Base-by-base conservation (phyloP, 2,113 vertebrate genomes). In the Bubo scandiacus region DNA sequence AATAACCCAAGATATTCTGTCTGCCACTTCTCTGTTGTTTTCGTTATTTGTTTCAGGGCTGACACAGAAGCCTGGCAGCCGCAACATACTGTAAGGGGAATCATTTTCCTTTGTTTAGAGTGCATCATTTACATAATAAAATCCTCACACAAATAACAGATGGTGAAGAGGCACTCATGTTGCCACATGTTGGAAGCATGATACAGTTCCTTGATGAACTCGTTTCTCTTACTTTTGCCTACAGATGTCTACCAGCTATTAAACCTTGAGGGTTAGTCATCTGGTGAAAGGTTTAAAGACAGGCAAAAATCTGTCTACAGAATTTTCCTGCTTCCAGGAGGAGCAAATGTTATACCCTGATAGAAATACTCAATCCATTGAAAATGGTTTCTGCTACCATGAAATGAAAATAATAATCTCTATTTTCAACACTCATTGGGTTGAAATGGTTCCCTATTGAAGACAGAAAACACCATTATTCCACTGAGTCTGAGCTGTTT, bases 121-220 rank as follows among this genome's bases (percentile, higher is more conserved):
- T 0, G 42, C 98, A 97, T 96, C 97, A 98, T 98, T 98, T 98
- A 97, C 98, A 98, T 98, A 98, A 98, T 98, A 98, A 98, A 98
- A 98, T 98, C 97, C 97, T 97, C 96, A 97, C 96, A 97, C 96
- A 98, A 98, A 98, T 98, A 98, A 98, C 98, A 98, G 98, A 98
- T 98, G 98, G 98, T 96, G 94, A 98, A 98, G 98, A 98, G 95
- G 95, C 97, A 97, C 94, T 98, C 98, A 92, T 96, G 97, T 97
- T 95, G 71, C 97, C 96, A 98, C 98, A 98, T 98, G 98, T 98
- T 98, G 97, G 97, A 98, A 98, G 96, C 96, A 98, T 89, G 96
- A 96, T 97, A 84, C 92, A 90, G 75, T 83, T 97, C 90, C 96
- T 83, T 91, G 95, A 97, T 97, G 96, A 97, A 97, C 96, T 97